Percentiles rank a stretch among this genome's conserved stretches.
Conservation (phyloP, 2,113 vertebrate genomes). For the Parus major region DNA sequence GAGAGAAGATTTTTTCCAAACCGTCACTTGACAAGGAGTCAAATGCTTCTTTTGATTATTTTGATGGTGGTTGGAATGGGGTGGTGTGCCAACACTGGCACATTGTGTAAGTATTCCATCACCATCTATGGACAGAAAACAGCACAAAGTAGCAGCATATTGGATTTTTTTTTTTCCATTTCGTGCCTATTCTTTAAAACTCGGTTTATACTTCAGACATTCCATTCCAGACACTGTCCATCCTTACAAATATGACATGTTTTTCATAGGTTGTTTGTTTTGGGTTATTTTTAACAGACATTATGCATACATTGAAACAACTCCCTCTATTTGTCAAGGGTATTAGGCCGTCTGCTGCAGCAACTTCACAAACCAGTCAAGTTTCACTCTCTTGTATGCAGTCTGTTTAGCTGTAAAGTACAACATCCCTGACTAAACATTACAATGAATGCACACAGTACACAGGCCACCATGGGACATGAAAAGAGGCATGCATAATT, state of each 20-base stretch:
- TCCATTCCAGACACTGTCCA: background rate
- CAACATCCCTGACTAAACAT: background rate
- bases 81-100: background rate
- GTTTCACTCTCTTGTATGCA: background rate
- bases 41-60: background rate
- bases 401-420: background rate
- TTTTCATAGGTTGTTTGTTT: background rate
- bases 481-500: background rate
- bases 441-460: background rate
- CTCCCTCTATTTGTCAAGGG: background rate
- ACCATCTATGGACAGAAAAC: conserved; percentile 1
- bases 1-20: background rate
- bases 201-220: background rate
- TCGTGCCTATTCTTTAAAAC: background rate
- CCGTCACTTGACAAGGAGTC: background rate
- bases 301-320: background rate
- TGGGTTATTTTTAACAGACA: background rate
- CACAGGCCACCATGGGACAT: background rate
- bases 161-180: background rate
- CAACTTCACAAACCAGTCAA: background rate
- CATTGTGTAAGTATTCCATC: background rate
- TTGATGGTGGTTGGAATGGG: background rate
- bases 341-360: background rate
- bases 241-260: background rate
- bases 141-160: background rate